These are phyloP conservation scores for Leuciscus idus DNA, from an alignment of 2,113 vertebrate species.

Conservation along the genomic window DNA sequence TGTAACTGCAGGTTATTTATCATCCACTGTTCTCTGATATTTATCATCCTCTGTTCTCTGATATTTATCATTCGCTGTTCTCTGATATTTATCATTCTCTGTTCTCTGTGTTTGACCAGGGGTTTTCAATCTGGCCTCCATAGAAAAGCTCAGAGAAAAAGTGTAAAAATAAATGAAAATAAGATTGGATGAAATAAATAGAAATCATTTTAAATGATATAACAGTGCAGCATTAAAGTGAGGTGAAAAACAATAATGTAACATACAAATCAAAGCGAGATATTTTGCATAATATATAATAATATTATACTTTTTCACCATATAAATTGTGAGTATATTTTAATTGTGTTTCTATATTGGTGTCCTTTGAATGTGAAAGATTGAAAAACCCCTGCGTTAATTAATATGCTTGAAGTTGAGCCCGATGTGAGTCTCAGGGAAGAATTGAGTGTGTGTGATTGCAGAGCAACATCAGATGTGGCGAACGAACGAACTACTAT, in stretches of 20 bases:
- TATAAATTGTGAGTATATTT: neutral
- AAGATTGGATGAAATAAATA: neutral
- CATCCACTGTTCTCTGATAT: neutral
- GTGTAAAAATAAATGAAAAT: neutral
- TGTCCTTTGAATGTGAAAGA: neutral
- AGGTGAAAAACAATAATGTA: too few species aligned
- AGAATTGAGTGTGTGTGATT: neutral
- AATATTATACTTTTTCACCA: neutral
- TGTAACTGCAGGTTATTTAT: constrained; percentile 24
- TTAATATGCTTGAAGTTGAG: neutral
- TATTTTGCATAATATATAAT: too few species aligned
- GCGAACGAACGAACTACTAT: neutral
- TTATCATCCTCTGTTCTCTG: too few species aligned
- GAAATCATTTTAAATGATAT: too few species aligned
- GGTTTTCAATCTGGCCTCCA: too few species aligned
- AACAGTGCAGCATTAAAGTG: too few species aligned
- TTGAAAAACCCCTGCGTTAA: neutral
- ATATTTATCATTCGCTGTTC: too few species aligned
- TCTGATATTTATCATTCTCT: constrained; percentile 10
- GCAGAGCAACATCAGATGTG: neutral
- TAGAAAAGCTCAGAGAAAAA: too few species aligned
- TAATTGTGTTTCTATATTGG: neutral
- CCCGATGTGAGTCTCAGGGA: neutral
- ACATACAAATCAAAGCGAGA: too few species aligned
- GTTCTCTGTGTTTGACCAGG: neutral